These are phyloP conservation scores for Tenthredo distinguenda DNA, from an alignment of 2,888 invertebrate species.

Conservation along the genomic window DNA sequence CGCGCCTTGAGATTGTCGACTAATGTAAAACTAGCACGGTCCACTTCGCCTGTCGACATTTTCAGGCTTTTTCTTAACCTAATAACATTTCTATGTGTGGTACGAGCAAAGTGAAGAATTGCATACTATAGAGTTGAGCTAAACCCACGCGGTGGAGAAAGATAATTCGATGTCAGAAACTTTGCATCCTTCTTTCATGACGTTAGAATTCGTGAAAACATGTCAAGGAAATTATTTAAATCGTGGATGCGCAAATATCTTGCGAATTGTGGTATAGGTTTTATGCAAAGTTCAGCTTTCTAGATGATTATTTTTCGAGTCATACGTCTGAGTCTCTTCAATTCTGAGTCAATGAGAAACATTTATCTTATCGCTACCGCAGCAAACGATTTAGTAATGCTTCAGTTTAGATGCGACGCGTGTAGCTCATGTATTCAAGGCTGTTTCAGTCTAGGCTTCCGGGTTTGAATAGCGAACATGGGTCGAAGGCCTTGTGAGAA, in stretches of 20 bases:
- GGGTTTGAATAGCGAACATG: not conserved
- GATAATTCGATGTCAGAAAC: not conserved
- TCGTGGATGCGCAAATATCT: not conserved
- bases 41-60: constrained; percentile 28
- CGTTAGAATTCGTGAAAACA: not conserved
- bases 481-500: constrained; percentile 20
- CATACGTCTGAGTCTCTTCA: not conserved
- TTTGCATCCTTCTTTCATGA: not conserved
- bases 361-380: constrained; percentile 35
- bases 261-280: not conserved
- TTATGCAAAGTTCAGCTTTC: not conserved
- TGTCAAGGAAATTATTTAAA: not conserved
- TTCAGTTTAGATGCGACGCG: constrained; percentile 16
- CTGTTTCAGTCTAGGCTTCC: not conserved
- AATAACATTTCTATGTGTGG: not conserved
- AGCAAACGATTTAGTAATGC: constrained; percentile 5
- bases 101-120: not conserved
- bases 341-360: not conserved
- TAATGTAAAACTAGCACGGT: constrained; percentile 25
- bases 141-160: not conserved
- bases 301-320: not conserved
- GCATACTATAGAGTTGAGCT: not conserved
- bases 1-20: constrained; percentile 13
- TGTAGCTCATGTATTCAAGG: constrained; percentile 24
- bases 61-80: not conserved